A percentile compares a stretch with the other conserved stretches of the same genome.
Conservation (phyloP, 2,113 vertebrate species). For the Apus apus region DNA sequence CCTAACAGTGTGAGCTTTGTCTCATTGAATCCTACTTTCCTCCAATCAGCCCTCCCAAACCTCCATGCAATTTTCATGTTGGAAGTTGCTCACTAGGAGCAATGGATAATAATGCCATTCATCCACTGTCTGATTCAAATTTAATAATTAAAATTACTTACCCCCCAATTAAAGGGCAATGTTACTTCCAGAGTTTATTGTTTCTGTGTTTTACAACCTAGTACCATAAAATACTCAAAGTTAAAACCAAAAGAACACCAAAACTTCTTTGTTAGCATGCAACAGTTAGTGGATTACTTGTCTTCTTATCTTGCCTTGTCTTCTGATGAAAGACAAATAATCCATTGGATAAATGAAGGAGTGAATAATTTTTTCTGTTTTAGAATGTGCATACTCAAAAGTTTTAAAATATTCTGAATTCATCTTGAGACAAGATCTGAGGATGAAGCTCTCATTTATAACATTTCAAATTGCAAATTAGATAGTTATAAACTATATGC, state of each 20-base stretch:
- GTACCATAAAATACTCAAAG: background rate
- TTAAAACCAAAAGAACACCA: background rate
- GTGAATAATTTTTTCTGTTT: background rate
- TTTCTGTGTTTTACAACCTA: conserved; percentile 16
- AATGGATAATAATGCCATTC: conserved; percentile 66
- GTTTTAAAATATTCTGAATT: background rate
- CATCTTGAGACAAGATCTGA: background rate
- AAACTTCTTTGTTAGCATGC: background rate
- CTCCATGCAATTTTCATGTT: background rate
- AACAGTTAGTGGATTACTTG: conserved; percentile 1
- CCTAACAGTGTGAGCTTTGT: conserved; percentile 70
- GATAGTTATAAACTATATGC: background rate
- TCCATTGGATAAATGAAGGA: background rate
- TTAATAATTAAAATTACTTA: conserved; percentile 54
- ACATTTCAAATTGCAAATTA: background rate
- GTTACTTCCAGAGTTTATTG: conserved; percentile 40
- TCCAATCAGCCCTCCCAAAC: conserved; percentile 4
- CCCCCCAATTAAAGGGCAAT: conserved; percentile 46
- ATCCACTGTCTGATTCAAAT: conserved; percentile 56
- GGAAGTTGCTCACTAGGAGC: conserved; percentile 15
- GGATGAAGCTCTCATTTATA: background rate
- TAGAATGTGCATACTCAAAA: background rate
- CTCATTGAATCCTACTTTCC: background rate
- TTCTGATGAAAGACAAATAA: background rate
- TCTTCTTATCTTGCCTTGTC: background rate